Evolutionary conservation across 2,888 invertebrate species (phyloP).

Genomic region (Balanococcus diminutus): DNA sequence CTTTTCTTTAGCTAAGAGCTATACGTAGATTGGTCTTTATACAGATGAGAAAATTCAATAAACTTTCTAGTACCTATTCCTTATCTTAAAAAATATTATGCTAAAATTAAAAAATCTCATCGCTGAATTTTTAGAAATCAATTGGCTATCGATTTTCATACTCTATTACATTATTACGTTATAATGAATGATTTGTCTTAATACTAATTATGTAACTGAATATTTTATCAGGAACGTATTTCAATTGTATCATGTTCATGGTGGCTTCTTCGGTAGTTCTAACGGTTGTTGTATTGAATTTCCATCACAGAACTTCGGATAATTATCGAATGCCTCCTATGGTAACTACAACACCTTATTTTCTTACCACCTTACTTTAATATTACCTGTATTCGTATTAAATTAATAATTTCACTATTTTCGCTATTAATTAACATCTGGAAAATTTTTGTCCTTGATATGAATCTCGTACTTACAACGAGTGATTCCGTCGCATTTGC

Average conservation of each 20-base stretch:
- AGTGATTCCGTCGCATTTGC: neutral
- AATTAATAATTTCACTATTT: neutral
- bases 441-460: neutral
- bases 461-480: neutral
- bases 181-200: neutral
- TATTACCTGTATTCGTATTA: neutral
- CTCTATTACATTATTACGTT: neutral
- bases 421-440: neutral
- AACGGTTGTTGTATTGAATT: constrained; percentile 95
- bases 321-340: constrained; percentile 96
- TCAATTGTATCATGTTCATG: constrained; percentile 99
- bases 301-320: constrained; percentile 95
- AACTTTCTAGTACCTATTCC: neutral
- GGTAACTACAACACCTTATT: constrained; percentile 71
- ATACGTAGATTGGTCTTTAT: neutral
- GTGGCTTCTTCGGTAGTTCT: constrained; percentile 96
- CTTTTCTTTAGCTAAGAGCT: neutral
- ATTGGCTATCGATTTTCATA: neutral
- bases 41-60: neutral
- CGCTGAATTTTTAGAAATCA: neutral
- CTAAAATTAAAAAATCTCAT: neutral
- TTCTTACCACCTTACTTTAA: neutral
- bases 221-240: constrained; percentile 84
- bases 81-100: neutral
- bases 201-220: constrained; percentile 34